phyloP scores from a whole-genome alignment of 1,140 invertebrate species.

The Steinernema feltiae region DNA sequence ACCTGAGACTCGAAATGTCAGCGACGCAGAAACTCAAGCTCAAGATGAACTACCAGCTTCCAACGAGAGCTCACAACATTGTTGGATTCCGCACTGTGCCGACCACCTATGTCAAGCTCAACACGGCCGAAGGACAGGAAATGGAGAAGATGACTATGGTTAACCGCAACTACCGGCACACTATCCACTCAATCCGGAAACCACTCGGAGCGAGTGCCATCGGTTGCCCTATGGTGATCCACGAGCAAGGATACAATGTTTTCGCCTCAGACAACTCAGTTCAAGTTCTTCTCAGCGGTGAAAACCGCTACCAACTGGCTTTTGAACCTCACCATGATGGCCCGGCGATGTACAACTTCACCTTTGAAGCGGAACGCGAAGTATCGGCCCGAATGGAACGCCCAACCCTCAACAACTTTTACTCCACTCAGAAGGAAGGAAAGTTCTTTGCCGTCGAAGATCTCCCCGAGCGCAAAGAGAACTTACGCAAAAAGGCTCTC shows the following conservation, averaged over 20 bases:
- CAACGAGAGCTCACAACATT: not conserved
- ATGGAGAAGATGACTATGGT: too few relatives aligned
- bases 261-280: not conserved
- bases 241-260: not conserved
- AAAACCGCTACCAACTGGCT: constrained; percentile 1
- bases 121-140: not conserved
- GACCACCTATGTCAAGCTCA: not conserved
- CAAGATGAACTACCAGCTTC: not conserved
- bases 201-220: constrained; percentile 24
- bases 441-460: not conserved
- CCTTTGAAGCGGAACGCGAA: constrained; percentile 18
- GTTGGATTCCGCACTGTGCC: not conserved
- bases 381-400: too few relatives aligned
- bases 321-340: constrained; percentile 6
- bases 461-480: not conserved
- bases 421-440: constrained; percentile 33
- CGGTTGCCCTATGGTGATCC: constrained; percentile 16
- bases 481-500: not conserved
- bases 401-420: constrained; percentile 24
- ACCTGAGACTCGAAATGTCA: constrained; percentile 17
- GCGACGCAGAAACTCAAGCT: not conserved
- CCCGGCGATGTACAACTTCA: constrained; percentile 23
- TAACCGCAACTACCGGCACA: not conserved
- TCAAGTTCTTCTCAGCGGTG: not conserved
- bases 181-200: not conserved